Conservation (phyloP, 2,797 vertebrate genomes). For the Poecilia picta region DNA sequence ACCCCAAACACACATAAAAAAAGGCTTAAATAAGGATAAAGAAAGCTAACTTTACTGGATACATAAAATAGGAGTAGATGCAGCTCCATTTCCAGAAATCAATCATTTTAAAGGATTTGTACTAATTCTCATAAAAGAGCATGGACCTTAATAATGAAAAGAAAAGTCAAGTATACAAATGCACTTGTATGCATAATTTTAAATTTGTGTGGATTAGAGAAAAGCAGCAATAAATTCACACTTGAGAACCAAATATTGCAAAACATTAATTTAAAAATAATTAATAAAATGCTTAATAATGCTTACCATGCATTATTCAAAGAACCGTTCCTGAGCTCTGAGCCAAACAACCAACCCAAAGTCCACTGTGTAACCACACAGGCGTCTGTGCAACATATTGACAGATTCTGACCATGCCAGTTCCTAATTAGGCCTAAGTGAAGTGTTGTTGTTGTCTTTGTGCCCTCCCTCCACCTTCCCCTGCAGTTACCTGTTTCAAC, state of each 20-base stretch:
- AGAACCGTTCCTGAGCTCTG: neutral
- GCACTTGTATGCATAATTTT: neutral
- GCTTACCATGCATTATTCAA: neutral
- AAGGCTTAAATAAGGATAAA: neutral
- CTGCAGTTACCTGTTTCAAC: constrained; percentile 67
- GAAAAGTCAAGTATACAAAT: neutral
- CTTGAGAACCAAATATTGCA: neutral
- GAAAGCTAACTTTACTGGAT: neutral
- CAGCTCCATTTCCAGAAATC: neutral
- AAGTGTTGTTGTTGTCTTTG: constrained; percentile 66
- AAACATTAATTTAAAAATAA: neutral
- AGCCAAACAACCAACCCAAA: constrained; percentile 21
- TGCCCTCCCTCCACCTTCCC: constrained; percentile 42
- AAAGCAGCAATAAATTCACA: neutral
- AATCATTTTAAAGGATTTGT: neutral
- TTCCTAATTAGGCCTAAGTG: constrained; percentile 63
- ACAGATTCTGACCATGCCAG: constrained; percentile 33
- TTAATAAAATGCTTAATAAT: neutral
- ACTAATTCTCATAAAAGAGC: neutral
- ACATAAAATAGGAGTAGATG: neutral
- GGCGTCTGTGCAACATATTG: constrained; percentile 56
- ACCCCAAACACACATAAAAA: neutral
- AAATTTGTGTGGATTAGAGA: neutral
- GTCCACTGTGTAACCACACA: constrained; percentile 20
- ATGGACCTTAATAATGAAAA: neutral